These are phyloP conservation scores for Phyllotreta cruciferae DNA, from an alignment of 2,888 invertebrate genomes.

Conservation along the genomic window DNA sequence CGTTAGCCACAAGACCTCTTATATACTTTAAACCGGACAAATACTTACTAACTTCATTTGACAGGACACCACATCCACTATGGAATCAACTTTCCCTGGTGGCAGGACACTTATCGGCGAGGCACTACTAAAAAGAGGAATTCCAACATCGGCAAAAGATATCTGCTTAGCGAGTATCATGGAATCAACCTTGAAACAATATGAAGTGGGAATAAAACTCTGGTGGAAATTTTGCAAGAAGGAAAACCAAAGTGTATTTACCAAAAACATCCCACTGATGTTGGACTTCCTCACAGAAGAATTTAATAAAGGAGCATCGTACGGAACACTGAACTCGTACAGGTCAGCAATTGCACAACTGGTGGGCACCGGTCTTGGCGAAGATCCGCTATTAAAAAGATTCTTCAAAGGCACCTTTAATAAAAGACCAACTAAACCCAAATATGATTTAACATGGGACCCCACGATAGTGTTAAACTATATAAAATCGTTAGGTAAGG, in stretches of 20 bases:
- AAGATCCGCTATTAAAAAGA: conserved; percentile 19
- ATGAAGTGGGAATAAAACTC: conserved; percentile 20
- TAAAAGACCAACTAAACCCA: conserved; percentile 20
- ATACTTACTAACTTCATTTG: conserved; percentile 33
- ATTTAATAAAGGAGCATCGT: too few relatives aligned
- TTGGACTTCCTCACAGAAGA: too few relatives aligned
- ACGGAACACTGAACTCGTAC: too few relatives aligned
- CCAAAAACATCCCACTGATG: too few relatives aligned
- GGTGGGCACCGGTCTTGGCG: too few relatives aligned
- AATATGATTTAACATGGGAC: conserved; percentile 30
- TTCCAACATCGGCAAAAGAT: conserved; percentile 21
- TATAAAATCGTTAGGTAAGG: too few relatives aligned
- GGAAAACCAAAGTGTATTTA: neutral
- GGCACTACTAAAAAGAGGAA: conserved; percentile 11
- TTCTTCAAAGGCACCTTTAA: conserved; percentile 30
- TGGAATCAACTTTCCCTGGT: conserved; percentile 32
- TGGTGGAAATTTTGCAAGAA: conserved; percentile 26
- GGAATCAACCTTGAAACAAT: conserved; percentile 24
- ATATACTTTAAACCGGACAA: conserved; percentile 30
- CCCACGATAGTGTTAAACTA: conserved; percentile 16
- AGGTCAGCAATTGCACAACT: too few relatives aligned
- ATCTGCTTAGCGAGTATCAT: conserved; percentile 18
- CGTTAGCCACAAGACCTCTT: conserved; percentile 18
- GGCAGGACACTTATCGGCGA: conserved; percentile 31
- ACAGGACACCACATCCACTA: conserved; percentile 29